These are phyloP conservation scores for Trisateles emortualis DNA, from an alignment of 2,888 invertebrate genomes.

Conservation along the genomic window DNA sequence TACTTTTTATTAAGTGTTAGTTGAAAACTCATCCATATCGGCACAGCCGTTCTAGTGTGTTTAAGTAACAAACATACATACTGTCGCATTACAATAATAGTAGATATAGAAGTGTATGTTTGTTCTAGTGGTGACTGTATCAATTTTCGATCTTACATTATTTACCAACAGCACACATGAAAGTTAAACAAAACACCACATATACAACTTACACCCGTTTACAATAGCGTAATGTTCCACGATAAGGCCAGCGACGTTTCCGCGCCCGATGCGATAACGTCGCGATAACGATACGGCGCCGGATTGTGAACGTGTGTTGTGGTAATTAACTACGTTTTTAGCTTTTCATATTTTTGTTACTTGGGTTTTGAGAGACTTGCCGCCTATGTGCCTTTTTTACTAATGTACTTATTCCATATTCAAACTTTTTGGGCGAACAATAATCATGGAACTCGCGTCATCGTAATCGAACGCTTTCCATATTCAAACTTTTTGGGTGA, in stretches of 20 bases:
- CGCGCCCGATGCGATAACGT: constrained; percentile 58
- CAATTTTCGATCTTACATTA: background rate
- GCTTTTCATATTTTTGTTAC: constrained; percentile 8
- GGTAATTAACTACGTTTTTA: constrained; percentile 37
- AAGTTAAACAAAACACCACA: constrained; percentile 9
- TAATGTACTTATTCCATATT: no score
- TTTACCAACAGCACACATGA: background rate
- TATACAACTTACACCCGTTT: constrained; percentile 30
- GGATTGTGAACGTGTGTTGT: constrained; percentile 41
- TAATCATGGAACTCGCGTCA: no score
- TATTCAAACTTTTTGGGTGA: no score
- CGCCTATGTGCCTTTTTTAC: background rate
- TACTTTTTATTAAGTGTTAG: no score
- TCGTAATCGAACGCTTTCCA: no score
- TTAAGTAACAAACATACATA: no score
- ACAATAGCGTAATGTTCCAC: constrained; percentile 37
- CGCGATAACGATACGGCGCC: constrained; percentile 42
- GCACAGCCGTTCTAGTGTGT: no score
- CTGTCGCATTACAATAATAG: no score
- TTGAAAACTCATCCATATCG: no score
- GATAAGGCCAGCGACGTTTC: constrained; percentile 60
- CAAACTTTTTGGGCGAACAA: no score
- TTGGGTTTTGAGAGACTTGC: background rate
- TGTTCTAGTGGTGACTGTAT: no score
- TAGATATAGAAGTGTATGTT: no score